Conservation (phyloP, 2,113 vertebrate species). For the Casuarius casuarius region DNA sequence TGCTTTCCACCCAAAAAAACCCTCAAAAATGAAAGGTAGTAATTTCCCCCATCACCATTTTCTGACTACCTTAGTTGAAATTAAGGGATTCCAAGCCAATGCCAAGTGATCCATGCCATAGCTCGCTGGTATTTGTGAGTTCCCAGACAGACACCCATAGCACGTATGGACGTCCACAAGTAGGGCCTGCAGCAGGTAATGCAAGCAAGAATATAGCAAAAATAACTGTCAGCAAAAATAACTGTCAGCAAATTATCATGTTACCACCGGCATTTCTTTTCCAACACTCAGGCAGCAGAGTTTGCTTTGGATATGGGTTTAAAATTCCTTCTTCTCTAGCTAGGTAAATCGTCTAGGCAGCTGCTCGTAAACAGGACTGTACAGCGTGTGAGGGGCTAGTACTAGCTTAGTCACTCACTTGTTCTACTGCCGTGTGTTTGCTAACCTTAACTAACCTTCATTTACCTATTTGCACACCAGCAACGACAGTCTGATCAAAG, state of each 20-base stretch:
- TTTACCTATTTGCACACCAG: conserved; percentile 37
- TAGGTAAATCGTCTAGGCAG: neutral
- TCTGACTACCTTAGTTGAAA: neutral
- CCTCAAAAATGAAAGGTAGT: neutral
- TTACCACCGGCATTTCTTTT: neutral
- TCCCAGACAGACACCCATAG: neutral
- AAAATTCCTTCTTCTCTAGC: neutral
- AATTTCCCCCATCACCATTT: neutral
- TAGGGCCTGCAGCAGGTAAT: neutral
- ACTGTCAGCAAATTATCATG: neutral
- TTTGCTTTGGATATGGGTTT: neutral
- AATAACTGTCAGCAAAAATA: neutral
- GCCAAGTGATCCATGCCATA: neutral
- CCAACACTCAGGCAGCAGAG: neutral
- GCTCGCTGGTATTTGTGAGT: neutral
- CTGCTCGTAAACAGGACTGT: neutral
- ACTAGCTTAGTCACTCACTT: neutral
- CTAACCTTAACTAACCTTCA: conserved; percentile 42
- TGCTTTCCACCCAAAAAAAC: neutral
- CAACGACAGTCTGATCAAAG: conserved; percentile 26
- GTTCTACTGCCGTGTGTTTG: neutral
- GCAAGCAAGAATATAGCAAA: neutral
- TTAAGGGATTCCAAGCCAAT: neutral
- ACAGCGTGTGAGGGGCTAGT: neutral
- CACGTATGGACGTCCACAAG: neutral